Evolutionary conservation across 1,140 invertebrate species (phyloP).

Genomic region (Lerema accius): DNA sequence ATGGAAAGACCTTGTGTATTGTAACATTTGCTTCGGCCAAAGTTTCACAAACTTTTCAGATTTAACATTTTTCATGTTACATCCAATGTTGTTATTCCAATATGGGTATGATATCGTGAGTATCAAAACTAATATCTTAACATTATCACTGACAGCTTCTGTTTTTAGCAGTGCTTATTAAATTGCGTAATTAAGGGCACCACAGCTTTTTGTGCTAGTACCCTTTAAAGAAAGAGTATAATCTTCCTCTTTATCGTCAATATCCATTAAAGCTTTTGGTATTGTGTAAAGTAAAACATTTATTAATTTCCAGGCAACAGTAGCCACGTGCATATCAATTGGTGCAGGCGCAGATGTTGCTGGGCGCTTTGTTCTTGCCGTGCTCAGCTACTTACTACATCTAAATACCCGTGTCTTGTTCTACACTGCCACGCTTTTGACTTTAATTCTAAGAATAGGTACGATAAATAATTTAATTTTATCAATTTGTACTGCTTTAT

Average conservation of each 20-base stretch:
- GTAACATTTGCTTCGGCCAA: slow-evolving; percentile 85
- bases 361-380: slow-evolving; percentile 78
- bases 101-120: slow-evolving; percentile 74
- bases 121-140: too few species aligned
- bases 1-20: slow-evolving; percentile 82
- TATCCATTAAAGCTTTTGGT: too few species aligned
- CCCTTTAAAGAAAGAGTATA: too few species aligned
- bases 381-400: slow-evolving; percentile 74
- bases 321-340: slow-evolving; percentile 82
- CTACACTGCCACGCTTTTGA: slow-evolving; percentile 58
- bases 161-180: too few species aligned
- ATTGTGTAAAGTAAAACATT: too few species aligned
- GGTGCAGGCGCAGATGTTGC: slow-evolving; percentile 81
- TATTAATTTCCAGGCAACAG: slow-evolving; percentile 66
- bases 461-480: slow-evolving; percentile 4
- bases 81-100: slow-evolving; percentile 82
- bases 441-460: slow-evolving; percentile 48
- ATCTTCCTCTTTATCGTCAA: too few species aligned
- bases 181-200: too few species aligned
- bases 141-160: too few species aligned
- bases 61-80: slow-evolving; percentile 85
- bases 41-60: slow-evolving; percentile 84
- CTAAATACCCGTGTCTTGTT: slow-evolving; percentile 69
- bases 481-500: neutral
- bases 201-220: too few species aligned